phyloP scores from a whole-genome alignment of 37 sponge, comb jelly and placozoan species.

The Corticium candelabrum region DNA sequence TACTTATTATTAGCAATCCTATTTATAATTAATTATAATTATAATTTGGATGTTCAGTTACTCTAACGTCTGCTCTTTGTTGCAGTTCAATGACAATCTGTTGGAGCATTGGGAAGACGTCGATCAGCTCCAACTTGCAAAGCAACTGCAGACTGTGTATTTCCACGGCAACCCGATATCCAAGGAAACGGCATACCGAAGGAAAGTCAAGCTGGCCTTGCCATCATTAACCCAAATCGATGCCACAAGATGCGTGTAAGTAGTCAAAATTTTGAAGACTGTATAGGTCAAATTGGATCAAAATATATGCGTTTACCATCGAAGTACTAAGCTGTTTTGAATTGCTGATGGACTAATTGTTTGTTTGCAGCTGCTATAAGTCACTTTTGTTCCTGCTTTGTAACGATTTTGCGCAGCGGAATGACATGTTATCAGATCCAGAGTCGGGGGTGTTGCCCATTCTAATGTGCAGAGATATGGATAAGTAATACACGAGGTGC shows the following conservation, averaged over 20 bases:
- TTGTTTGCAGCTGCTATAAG: too few species aligned
- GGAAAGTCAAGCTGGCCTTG: constrained; percentile 54
- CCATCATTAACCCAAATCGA: constrained; percentile 78
- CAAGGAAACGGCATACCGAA: constrained; percentile 53
- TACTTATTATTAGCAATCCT: too few species aligned
- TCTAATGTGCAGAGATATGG: background rate
- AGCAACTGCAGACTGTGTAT: constrained; percentile 53
- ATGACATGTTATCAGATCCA: constrained; percentile 27
- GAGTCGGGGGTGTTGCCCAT: constrained; percentile 35
- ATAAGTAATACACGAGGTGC: background rate
- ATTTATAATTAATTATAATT: background rate
- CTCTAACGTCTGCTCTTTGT: too few species aligned
- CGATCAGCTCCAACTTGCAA: constrained; percentile 24
- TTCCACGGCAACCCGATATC: constrained; percentile 76
- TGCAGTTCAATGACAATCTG: constrained; percentile 69
- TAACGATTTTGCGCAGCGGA: constrained; percentile 23
- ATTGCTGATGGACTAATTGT: too few species aligned
- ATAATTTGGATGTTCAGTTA: too few species aligned
- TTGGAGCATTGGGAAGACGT: constrained; percentile 51
- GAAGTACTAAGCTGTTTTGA: too few species aligned
- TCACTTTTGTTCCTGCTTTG: too few species aligned
- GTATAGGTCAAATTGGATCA: background rate
- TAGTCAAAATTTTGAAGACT: background rate
- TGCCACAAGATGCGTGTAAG: constrained; percentile 45
- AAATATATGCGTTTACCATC: background rate